Percentiles rank a stretch among this genome's conserved stretches.
Conservation (phyloP, 2,888 invertebrate species). For the Drosophila quinaria region DNA sequence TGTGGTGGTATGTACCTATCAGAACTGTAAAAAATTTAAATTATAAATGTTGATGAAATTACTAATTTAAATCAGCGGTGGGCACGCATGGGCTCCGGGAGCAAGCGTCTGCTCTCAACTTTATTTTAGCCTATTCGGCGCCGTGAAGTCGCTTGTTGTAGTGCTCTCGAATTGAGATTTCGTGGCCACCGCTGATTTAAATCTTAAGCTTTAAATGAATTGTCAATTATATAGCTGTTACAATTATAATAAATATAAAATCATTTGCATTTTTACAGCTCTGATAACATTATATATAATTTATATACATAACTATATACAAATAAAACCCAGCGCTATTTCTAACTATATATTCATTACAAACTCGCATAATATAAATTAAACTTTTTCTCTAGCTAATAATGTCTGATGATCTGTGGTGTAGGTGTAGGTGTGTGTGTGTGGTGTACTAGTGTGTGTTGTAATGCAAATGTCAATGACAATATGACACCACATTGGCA, state of each 20-base stretch:
- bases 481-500: constrained; percentile 65
- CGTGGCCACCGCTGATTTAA: too few relatives aligned
- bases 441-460: constrained; percentile 28
- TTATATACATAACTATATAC: constrained; percentile 3
- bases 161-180: too few relatives aligned
- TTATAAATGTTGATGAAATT: background rate
- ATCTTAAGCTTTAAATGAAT: too few relatives aligned
- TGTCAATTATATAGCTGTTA: background rate
- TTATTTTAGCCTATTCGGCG: too few relatives aligned
- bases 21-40: background rate
- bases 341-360: constrained; percentile 44
- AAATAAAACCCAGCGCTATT: constrained; percentile 42
- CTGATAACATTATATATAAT: constrained; percentile 13
- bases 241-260: background rate
- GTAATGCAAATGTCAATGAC: constrained; percentile 78
- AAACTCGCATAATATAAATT: constrained; percentile 14
- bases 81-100: too few relatives aligned
- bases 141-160: too few relatives aligned
- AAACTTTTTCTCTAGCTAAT: constrained; percentile 42
- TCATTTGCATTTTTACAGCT: background rate
- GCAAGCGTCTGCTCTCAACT: too few relatives aligned
- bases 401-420: constrained; percentile 45
- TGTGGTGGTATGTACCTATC: constrained; percentile 25
- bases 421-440: constrained; percentile 29
- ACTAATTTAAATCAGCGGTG: too few relatives aligned